Evolutionary conservation across 2,888 invertebrate genomes (phyloP).

Genomic region (Tachina fera): DNA sequence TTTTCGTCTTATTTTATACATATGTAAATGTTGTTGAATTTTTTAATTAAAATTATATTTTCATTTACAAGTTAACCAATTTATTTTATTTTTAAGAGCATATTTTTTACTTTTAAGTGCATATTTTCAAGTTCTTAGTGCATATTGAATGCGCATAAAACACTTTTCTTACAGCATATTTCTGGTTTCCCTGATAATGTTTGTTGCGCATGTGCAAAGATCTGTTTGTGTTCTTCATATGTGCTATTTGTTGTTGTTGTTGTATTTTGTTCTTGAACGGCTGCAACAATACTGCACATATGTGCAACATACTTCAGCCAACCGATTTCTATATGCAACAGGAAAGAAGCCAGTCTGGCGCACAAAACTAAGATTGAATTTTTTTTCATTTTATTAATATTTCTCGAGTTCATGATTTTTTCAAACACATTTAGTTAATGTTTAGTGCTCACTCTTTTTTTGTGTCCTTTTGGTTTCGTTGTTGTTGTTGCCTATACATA

Average conservation of each 20-base stretch:
- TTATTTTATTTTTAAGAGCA: no score
- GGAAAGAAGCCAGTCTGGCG: constrained; percentile 30
- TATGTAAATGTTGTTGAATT: no score
- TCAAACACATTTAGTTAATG: constrained; percentile 25
- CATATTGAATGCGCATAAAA: no score
- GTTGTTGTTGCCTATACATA: constrained; percentile 9
- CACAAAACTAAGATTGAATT: constrained; percentile 37
- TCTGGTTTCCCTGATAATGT: no score
- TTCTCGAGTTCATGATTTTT: constrained; percentile 2
- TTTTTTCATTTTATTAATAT: constrained; percentile 38
- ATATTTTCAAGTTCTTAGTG: no score
- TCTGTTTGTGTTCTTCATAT: background rate
- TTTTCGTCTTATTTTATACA: no score
- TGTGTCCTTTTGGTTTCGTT: background rate
- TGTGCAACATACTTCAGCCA: constrained; percentile 66
- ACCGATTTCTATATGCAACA: constrained; percentile 24
- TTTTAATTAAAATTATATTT: no score
- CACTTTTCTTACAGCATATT: no score
- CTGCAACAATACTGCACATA: constrained; percentile 71
- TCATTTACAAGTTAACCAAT: no score
- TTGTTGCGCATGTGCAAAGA: constrained; percentile 52
- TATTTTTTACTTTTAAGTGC: no score
- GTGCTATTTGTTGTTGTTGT: constrained; percentile 18
- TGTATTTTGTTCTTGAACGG: constrained; percentile 39
- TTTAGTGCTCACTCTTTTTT: constrained; percentile 25